phyloP scores from a whole-genome alignment of 2,888 invertebrate genomes.

The Melanostoma scalare region DNA sequence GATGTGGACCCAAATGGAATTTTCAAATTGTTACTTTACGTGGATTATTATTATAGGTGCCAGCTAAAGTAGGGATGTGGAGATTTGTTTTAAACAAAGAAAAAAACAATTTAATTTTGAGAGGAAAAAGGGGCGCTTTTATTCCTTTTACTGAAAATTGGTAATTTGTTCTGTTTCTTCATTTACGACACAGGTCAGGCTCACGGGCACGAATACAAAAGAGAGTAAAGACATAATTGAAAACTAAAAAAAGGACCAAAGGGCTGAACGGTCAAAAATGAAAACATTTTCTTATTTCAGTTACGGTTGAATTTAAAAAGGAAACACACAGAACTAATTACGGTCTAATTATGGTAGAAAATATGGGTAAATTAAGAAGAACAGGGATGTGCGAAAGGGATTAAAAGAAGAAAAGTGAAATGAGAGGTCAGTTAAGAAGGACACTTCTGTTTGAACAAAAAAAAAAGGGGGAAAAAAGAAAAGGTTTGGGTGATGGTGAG shows the following conservation, averaged over 20 bases:
- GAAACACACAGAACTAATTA: slow-evolving; percentile 57
- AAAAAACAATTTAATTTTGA: not conserved
- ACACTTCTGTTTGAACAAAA: not conserved
- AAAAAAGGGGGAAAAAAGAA: not conserved
- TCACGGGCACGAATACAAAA: not conserved
- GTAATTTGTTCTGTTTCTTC: slow-evolving; percentile 58
- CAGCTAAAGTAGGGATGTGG: slow-evolving; percentile 19
- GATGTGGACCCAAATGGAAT: slow-evolving; percentile 39
- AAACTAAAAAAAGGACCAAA: slow-evolving; percentile 20
- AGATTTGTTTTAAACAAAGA: slow-evolving; percentile 14
- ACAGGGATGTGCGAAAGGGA: slow-evolving; percentile 36
- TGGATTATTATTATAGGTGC: slow-evolving; percentile 14
- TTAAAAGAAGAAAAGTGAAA: not conserved
- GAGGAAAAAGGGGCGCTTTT: not conserved
- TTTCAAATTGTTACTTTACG: slow-evolving; percentile 49
- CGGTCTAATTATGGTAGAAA: slow-evolving; percentile 64
- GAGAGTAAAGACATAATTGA: slow-evolving; percentile 16
- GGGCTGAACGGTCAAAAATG: slow-evolving; percentile 26
- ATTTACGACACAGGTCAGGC: not conserved
- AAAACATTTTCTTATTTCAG: slow-evolving; percentile 38
- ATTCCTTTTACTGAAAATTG: slow-evolving; percentile 33
- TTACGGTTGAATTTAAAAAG: slow-evolving; percentile 38
- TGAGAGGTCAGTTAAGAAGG: not conserved
- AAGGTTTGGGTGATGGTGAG: too few species aligned
- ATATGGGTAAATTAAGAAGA: slow-evolving; percentile 53